Conservation (phyloP, 2,888 invertebrate species). For the Tortricodes alternella region DNA sequence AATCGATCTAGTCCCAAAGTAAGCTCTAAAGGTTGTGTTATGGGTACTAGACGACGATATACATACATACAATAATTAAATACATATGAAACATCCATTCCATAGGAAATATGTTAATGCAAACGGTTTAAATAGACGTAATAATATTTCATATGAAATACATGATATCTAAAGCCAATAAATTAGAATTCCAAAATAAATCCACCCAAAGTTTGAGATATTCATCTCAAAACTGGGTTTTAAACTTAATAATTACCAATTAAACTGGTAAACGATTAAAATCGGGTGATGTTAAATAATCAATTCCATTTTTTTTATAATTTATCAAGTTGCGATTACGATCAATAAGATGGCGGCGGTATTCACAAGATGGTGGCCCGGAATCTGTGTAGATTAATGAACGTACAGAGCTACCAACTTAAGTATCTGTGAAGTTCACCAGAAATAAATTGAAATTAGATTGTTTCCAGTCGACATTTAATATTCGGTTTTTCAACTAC, state of each 20-base stretch:
- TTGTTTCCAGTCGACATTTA: no score
- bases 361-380: conserved; percentile 62
- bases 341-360: conserved; percentile 65
- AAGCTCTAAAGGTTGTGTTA: no score
- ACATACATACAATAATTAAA: no score
- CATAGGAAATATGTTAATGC: conserved; percentile 8
- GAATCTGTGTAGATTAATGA: conserved; percentile 53
- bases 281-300: conserved; percentile 65
- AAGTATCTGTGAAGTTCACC: no score
- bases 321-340: conserved; percentile 68
- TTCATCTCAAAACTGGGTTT: conserved; percentile 19
- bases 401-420: conserved; percentile 35
- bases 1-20: no score
- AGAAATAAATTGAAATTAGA: background rate
- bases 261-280: conserved; percentile 48
- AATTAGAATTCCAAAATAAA: conserved; percentile 3
- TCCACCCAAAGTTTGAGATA: conserved; percentile 9
- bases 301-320: conserved; percentile 74
- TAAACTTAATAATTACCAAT: conserved; percentile 30
- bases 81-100: no score
- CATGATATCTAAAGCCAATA: conserved; percentile 8
- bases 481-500: no score
- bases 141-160: conserved; percentile 8
- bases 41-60: no score
- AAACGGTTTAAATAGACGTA: conserved; percentile 1